Evolutionary conservation across 2,888 invertebrate genomes (phyloP), one percentile per base, ranked within the genome.

Genomic region (Tachina lurida): DNA sequence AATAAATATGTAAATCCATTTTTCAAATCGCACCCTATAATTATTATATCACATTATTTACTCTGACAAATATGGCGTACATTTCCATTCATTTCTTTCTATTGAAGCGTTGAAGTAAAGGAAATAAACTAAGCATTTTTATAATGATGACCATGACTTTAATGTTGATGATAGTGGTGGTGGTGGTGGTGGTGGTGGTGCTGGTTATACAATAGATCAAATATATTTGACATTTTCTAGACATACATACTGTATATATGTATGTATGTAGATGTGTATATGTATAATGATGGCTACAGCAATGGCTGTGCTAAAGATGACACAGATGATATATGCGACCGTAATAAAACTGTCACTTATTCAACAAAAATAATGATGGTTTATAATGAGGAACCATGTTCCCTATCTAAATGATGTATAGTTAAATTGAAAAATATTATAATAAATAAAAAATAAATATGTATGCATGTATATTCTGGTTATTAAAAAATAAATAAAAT

Each of bases 161-260:
- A 47, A 22, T 58, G 74, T 15, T 78, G 49, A 47, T 70, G 22
- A 19, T 82, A 56, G 17, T 31, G 31, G 31, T 31, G 31, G 31
- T 73, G 31, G 22, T 49, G 73, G 1, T 70, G 68, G 1, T 56
- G 77, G 3, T 84, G 76, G 13, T 73, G 74, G 74, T 84, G 79
- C 60, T 83, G 71, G 79, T 86, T 86, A 77, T 31, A 31, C 31
- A 31, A 31, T 83, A 86, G 86, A 86, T 86, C 83, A 86, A 83
- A 83, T 63, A 45, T 68, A 47, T 81, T 47, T 86, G 83, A 79
- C 76, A 67, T 73, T 43, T 83, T 82, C 47, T 71, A 65, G 31
- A 0, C 31, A 31, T 31, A 31, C 31, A 1, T 31, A 31, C 7
- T 31, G 31, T 31, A 31, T 31, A 2, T 31, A 4, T 2, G 31